Conservation (phyloP, 2,888 invertebrate species). For the Spisula solida region DNA sequence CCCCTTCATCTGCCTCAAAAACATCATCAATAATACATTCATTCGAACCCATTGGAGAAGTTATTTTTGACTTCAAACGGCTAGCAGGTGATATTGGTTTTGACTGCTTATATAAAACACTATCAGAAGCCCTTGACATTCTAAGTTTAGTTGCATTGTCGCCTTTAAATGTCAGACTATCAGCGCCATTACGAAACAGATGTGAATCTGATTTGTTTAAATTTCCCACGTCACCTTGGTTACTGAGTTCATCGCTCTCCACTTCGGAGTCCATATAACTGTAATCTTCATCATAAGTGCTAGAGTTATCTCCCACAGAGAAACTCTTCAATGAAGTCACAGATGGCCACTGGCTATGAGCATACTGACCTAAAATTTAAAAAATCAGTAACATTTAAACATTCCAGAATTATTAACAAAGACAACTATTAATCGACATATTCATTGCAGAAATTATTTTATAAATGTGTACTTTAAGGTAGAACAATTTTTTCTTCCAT, state of each 20-base stretch:
- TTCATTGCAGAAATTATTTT: too few relatives aligned
- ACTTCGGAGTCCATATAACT: slow-evolving; percentile 71
- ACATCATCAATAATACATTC: slow-evolving; percentile 48
- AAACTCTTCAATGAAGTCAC: slow-evolving; percentile 66
- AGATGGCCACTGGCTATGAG: slow-evolving; percentile 59
- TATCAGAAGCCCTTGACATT: slow-evolving; percentile 42
- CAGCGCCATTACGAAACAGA: slow-evolving; percentile 29
- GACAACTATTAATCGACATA: too few relatives aligned
- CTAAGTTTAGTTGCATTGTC: slow-evolving; percentile 5
- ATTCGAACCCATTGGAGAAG: neutral
- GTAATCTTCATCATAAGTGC: slow-evolving; percentile 58
- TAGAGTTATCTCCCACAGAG: slow-evolving; percentile 65
- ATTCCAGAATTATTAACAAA: neutral
- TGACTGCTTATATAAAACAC: slow-evolving; percentile 41
- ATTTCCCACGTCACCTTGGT: neutral
- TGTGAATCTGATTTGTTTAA: slow-evolving; percentile 51
- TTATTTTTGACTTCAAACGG: neutral
- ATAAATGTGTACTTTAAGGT: too few relatives aligned
- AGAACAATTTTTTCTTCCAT: too few relatives aligned
- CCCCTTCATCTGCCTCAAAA: slow-evolving; percentile 34
- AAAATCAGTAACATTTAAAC: neutral
- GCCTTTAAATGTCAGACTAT: neutral
- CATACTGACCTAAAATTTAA: slow-evolving; percentile 52
- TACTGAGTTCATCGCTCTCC: slow-evolving; percentile 66
- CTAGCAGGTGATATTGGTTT: neutral